A percentile compares a stretch with the other conserved stretches of the same genome.
Evolutionary conservation across 2,888 invertebrate species (phyloP).

Genomic region (Pandemis heparana): DNA sequence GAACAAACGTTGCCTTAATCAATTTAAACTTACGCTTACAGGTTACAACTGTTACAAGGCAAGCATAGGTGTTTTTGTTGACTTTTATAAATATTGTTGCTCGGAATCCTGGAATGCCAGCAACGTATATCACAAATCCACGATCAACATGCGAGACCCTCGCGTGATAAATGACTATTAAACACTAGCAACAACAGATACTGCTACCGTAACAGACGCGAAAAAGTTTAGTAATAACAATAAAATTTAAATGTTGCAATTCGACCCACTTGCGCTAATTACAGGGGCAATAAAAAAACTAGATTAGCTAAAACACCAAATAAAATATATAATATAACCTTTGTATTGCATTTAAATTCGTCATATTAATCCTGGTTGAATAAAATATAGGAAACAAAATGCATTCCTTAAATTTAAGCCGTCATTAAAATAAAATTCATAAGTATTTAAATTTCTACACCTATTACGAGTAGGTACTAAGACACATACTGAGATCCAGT

Average conservation of each 20-base stretch:
- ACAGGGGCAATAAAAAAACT: constrained; percentile 29
- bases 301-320: constrained; percentile 33
- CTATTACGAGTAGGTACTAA: too few species aligned
- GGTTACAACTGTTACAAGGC: too few species aligned
- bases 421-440: too few species aligned
- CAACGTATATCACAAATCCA: neutral
- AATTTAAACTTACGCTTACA: neutral
- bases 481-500: too few species aligned
- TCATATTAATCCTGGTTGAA: neutral
- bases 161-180: constrained; percentile 31
- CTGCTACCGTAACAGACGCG: constrained; percentile 29
- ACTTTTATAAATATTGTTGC: too few species aligned
- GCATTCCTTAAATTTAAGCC: too few species aligned
- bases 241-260: constrained; percentile 37
- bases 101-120: neutral
- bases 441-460: too few species aligned
- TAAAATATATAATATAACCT: constrained; percentile 15
- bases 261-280: constrained; percentile 41
- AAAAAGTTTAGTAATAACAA: constrained; percentile 29
- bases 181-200: constrained; percentile 29
- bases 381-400: too few species aligned
- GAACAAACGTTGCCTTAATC: neutral
- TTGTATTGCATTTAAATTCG: neutral
- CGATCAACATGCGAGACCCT: constrained; percentile 27
- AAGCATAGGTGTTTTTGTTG: too few species aligned